A percentile compares a stretch with the other conserved stretches of the same genome.
Conservation (phyloP, 2,888 invertebrate species). For the Diplazon laetatorius region DNA sequence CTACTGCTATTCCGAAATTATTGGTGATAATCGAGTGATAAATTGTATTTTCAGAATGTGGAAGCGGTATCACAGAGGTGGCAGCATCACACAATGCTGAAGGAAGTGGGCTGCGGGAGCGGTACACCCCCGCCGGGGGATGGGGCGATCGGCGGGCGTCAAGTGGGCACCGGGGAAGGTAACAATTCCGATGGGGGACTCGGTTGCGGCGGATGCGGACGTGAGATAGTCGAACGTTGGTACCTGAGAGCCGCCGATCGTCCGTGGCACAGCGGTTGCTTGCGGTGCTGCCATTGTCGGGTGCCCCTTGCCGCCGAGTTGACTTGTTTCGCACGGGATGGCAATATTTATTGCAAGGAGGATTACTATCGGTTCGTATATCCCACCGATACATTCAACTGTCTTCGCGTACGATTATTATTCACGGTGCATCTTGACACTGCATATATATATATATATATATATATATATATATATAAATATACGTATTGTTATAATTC, state of each 20-base stretch:
- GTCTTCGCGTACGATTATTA: slow-evolving; percentile 27
- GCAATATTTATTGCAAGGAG: slow-evolving; percentile 96
- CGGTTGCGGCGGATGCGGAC: slow-evolving; percentile 86
- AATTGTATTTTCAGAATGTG: slow-evolving; percentile 64
- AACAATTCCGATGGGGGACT: slow-evolving; percentile 74
- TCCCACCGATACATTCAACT: not conserved
- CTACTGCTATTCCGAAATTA: too few relatives aligned
- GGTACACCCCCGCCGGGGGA: slow-evolving; percentile 84
- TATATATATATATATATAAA: too few relatives aligned
- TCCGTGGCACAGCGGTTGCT: slow-evolving; percentile 94
- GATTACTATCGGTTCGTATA: slow-evolving; percentile 93
- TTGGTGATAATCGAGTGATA: not conserved
- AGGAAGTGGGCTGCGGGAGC: slow-evolving; percentile 85
- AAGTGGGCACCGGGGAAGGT: slow-evolving; percentile 77
- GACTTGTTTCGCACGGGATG: slow-evolving; percentile 94
- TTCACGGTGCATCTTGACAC: slow-evolving; percentile 14
- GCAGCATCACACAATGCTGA: slow-evolving; percentile 84
- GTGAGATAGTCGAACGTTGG: slow-evolving; percentile 86
- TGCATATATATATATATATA: too few relatives aligned
- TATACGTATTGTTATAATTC: slow-evolving; percentile 4
- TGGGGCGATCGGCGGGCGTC: slow-evolving; percentile 82
- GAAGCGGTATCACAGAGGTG: slow-evolving; percentile 66
- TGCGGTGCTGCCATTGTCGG: slow-evolving; percentile 93
- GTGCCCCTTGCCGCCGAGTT: slow-evolving; percentile 92
- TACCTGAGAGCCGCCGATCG: slow-evolving; percentile 94